Base-by-base conservation (phyloP, 2,888 invertebrate species). In the Acrobeloides nanus region DNA sequence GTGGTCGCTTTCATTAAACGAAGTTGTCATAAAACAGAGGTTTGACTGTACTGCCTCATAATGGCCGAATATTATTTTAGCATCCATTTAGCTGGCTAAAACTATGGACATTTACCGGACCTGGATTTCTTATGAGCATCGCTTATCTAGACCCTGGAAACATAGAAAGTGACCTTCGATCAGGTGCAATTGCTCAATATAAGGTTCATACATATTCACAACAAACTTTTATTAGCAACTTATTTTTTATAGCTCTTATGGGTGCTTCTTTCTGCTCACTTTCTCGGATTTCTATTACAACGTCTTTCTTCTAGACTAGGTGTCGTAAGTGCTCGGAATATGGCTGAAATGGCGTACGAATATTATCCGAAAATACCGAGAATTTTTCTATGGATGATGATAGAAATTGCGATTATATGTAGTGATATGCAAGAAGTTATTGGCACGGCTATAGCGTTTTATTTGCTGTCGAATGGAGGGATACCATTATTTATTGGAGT, bases 391-490 rank as follows among this genome's bases (percentile, higher is more conserved):
- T 89, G 87, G 87, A 80, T 88, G 46, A 88, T 88, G 88, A 82
- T 87, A 49, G 89, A 89, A 77, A 83, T 89, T 54, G 88, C 89
- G 1, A 88, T 89, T 66, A 87, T 89, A 62, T 87, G 87, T 12
- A 84, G 85, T 32, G 87, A 88, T 73, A 88, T 88, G 84, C 88
- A 89, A 76, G 88, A 88, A 79, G 87, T 88, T 32, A 89, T 89
- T 62, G 88, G 88, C 53, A 88, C 88, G 7, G 86, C 88, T 1
- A 85, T 87, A 61, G 87, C 89, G 4, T 80, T 89, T 59, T 86
- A 84, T 75, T 78, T 89, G 33, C 76, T 89, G 42, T 85, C 86
- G 6, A 84, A 84, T 75, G 83, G 82, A 80, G 74, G 75, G 85
- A 81, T 86, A 62, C 84, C 85, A 25, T 76, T 88, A 46, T 87